Conservation (phyloP, 2,888 invertebrate genomes). For the Epicampocera succincta region DNA sequence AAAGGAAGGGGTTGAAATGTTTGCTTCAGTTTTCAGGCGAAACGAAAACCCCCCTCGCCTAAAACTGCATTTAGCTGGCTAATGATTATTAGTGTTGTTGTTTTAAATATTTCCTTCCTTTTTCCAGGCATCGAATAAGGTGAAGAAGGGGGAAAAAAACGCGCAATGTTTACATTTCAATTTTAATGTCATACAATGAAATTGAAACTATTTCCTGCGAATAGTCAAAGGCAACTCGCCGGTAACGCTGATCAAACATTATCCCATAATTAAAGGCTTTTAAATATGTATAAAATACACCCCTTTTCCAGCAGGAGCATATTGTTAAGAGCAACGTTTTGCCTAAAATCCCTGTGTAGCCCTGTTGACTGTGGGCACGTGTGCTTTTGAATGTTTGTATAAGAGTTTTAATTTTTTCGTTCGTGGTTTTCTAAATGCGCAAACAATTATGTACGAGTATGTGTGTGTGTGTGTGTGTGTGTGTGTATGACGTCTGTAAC, state of each 20-base stretch:
- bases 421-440: too few species aligned
- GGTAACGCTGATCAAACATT: constrained; percentile 76
- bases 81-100: constrained; percentile 58
- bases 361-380: constrained; percentile 68
- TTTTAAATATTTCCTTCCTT: constrained; percentile 41
- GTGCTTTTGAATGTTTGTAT: constrained; percentile 72
- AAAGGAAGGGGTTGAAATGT: constrained; percentile 53
- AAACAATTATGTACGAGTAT: not conserved
- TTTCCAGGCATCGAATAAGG: not conserved
- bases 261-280: constrained; percentile 80
- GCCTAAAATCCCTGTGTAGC: constrained; percentile 29
- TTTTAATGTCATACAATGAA: constrained; percentile 61
- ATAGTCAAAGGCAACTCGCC: constrained; percentile 30
- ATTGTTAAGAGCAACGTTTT: constrained; percentile 9
- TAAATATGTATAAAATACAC: constrained; percentile 40
- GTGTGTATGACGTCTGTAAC: not conserved
- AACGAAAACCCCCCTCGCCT: constrained; percentile 44
- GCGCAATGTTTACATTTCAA: constrained; percentile 55
- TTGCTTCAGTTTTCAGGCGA: constrained; percentile 27
- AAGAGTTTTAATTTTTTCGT: constrained; percentile 25
- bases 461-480: not conserved
- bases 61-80: constrained; percentile 40
- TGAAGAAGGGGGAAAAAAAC: constrained; percentile 21
- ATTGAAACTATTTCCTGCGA: constrained; percentile 62
- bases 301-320: constrained; percentile 44